Base-by-base conservation (phyloP, 2,113 vertebrate genomes). In the Opisthocomus hoazin region DNA sequence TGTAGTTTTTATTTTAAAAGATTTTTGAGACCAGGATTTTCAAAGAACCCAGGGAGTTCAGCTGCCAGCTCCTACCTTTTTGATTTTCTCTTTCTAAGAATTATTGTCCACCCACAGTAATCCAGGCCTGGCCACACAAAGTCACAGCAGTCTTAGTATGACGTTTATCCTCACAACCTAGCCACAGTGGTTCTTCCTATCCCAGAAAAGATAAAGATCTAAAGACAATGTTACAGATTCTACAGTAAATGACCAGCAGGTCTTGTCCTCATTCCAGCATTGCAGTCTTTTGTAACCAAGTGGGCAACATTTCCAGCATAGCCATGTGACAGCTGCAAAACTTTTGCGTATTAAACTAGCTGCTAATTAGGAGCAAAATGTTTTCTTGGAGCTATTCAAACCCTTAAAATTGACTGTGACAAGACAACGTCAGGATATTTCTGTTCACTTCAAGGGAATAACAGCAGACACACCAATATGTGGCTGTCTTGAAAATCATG, bases 351-450 rank as follows among this genome's bases (percentile, higher is more conserved):
- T 66, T 89, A 89, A 94, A 91, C 87, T 71, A 46, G 50, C 37
- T 93, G 61, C 71, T 90, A 83, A 88, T 95, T 74, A 93, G 76
- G 64, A 96, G 73, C 66, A 90, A 96, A 96, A 17, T 73, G 75
- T 81, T 97, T 88, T 79, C 37, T 90, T 94, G 58, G 85, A 95
- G 76, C 63, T 95, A 56, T 86, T 94, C 70, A 70, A 68, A 92
- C 73, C 61, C 50, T 96, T 96, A 92, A 81, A 89, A 91, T 18
- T 87, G 63, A 71, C 45, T 92, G 65, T 64, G 71, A 84, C 61
- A 82, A 92, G 64, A 87, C 41, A 26, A 66, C 46, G 43, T 80
- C 58, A 92, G 66, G 64, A 80, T 93, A 93, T 64, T 77, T 18
- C 70, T 94, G 69, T 83, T 96, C 15, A 5, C 61, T 86, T 86